phyloP scores from a whole-genome alignment of 2,113 vertebrate species.

The Cottus gobio region DNA sequence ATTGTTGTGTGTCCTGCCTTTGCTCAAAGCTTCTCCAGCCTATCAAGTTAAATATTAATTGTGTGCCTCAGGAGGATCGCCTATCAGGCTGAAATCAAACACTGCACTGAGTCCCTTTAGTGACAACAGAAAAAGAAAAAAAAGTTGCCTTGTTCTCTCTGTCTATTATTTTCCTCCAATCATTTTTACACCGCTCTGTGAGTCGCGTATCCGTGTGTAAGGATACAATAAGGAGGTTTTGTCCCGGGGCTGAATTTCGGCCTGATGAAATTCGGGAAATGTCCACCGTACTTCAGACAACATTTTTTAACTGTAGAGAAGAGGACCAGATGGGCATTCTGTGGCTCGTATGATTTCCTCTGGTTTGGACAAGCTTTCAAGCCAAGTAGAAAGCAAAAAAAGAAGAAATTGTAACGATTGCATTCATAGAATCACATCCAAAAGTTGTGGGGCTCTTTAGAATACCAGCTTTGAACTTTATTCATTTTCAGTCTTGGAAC shows the following conservation, averaged over 20 bases:
- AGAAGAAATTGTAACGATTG: not conserved
- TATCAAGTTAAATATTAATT: constrained; percentile 84
- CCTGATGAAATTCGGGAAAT: constrained; percentile 25
- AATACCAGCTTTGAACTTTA: constrained; percentile 37
- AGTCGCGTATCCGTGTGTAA: constrained; percentile 33
- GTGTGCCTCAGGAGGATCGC: constrained; percentile 64
- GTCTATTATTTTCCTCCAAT: constrained; percentile 62
- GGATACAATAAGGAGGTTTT: constrained; percentile 48
- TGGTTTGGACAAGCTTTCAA: constrained; percentile 6
- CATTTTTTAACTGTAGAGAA: not conserved
- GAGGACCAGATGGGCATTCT: constrained; percentile 1
- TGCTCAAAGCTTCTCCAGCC: constrained; percentile 57
- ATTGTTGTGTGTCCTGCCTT: constrained; percentile 69
- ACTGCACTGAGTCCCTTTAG: constrained; percentile 61
- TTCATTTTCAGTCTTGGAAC: constrained; percentile 15
- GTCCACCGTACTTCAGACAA: constrained; percentile 7
- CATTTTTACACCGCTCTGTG: constrained; percentile 25
- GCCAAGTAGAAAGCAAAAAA: constrained; percentile 1
- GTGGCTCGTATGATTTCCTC: not conserved
- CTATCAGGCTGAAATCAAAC: constrained; percentile 80
- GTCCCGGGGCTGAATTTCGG: constrained; percentile 34
- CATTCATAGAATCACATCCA: constrained; percentile 8
- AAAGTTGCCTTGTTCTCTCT: constrained; percentile 50
- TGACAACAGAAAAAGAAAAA: constrained; percentile 60
- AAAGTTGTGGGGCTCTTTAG: constrained; percentile 26